A percentile compares a stretch with the other conserved stretches of the same genome.
Conservation (phyloP, 2,113 vertebrate genomes). For the Mobula hypostoma region DNA sequence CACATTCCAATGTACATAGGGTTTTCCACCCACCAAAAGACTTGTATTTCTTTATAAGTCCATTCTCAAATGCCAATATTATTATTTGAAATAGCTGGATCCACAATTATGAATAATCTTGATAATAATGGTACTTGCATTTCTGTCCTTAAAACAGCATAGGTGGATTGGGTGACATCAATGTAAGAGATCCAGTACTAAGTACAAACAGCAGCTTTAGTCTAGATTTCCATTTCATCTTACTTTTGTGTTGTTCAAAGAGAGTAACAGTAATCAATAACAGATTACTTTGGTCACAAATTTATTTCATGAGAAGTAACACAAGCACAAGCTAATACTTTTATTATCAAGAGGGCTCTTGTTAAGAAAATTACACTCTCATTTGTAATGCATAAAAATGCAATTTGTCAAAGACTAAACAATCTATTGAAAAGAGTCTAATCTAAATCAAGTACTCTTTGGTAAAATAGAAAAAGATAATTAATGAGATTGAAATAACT, state of each 20-base stretch:
- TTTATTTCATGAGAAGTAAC: not conserved
- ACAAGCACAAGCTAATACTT: not conserved
- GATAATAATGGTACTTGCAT: too few species aligned
- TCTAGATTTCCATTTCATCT: not conserved
- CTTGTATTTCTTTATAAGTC: not conserved
- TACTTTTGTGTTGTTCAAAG: not conserved
- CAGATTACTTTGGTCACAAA: not conserved
- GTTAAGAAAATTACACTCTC: not conserved
- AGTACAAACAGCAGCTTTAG: not conserved
- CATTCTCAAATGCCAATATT: not conserved
- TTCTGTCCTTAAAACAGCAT: not conserved
- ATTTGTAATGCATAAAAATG: slow-evolving; percentile 12
- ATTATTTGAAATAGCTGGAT: not conserved
- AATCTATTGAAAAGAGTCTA: not conserved
- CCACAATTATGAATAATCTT: not conserved
- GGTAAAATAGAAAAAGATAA: not conserved
- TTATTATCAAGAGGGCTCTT: not conserved
- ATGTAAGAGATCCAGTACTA: not conserved
- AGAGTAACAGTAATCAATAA: not conserved
- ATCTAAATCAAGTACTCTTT: not conserved
- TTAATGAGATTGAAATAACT: not conserved
- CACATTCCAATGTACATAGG: not conserved
- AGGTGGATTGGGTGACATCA: not conserved
- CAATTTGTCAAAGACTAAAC: not conserved
- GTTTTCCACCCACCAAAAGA: not conserved